Percentiles rank a stretch among this genome's conserved stretches.
phyloP scores from a whole-genome alignment of 2,888 invertebrate genomes.

The Clitarchus hookeri region DNA sequence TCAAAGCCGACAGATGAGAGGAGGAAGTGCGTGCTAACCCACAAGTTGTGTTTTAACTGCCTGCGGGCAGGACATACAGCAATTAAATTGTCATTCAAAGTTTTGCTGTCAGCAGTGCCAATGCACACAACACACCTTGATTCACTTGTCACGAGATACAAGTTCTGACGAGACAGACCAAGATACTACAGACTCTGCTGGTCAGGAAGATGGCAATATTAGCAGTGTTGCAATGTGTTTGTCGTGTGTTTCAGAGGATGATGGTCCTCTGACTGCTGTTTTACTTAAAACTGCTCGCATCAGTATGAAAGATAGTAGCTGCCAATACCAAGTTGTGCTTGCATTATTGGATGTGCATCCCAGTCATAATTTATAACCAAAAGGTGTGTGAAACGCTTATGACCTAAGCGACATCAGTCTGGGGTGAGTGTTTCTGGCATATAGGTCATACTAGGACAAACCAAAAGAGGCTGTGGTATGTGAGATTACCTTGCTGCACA shows the following conservation, averaged over 20 bases:
- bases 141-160: not conserved
- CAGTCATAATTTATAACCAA: not conserved
- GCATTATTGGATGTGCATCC: not conserved
- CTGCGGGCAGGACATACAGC: too few species aligned
- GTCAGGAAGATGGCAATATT: too few species aligned
- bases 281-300: too few species aligned
- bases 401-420: not conserved
- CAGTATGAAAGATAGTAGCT: too few species aligned
- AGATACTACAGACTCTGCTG: too few species aligned
- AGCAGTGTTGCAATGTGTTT: too few species aligned
- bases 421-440: not conserved
- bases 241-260: too few species aligned
- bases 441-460: not conserved
- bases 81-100: too few species aligned
- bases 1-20: not conserved
- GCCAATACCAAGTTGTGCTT: too few species aligned
- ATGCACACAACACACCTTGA: not conserved
- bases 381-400: not conserved
- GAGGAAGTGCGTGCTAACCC: too few species aligned
- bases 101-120: not conserved
- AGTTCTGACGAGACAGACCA: not conserved
- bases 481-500: not conserved
- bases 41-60: too few species aligned
- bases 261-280: too few species aligned
- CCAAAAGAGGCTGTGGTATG: not conserved